phyloP scores from a whole-genome alignment of 2,797 vertebrate genomes.

The Gobionotothen gibberifrons region DNA sequence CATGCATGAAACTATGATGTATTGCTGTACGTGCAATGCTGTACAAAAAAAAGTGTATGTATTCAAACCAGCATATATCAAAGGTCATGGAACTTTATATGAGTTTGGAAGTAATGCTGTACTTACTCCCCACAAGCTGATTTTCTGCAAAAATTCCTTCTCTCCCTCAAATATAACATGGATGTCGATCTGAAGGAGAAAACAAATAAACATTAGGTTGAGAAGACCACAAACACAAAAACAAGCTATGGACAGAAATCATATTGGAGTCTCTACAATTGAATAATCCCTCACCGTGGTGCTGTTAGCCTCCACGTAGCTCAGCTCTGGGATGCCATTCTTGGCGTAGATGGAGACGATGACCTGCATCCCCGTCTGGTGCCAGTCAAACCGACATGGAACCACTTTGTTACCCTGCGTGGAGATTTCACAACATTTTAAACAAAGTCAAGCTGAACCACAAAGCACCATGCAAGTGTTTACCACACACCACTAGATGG shows the following conservation, averaged over 20 bases:
- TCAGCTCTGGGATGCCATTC: slow-evolving; percentile 92
- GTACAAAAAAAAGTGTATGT: not conserved
- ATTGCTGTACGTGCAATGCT: not conserved
- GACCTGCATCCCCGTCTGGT: slow-evolving; percentile 95
- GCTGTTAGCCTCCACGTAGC: slow-evolving; percentile 94
- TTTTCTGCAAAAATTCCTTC: slow-evolving; percentile 93
- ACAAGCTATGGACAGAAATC: not conserved
- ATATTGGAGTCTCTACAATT: not conserved
- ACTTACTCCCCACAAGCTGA: slow-evolving; percentile 98
- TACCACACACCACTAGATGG: slow-evolving; percentile 63
- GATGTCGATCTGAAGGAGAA: slow-evolving; percentile 88
- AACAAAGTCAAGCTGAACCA: not conserved
- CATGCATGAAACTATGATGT: not conserved
- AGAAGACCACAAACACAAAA: not conserved
- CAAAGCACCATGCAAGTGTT: not conserved
- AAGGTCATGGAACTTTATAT: not conserved
- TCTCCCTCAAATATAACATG: slow-evolving; percentile 95
- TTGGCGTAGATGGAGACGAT: slow-evolving; percentile 97
- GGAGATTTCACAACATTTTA: slow-evolving; percentile 1
- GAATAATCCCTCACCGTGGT: slow-evolving; percentile 85
- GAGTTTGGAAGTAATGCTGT: not conserved
- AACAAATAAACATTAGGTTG: slow-evolving; percentile 29
- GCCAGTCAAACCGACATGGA: slow-evolving; percentile 97
- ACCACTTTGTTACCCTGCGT: slow-evolving; percentile 88
- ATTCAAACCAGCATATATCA: not conserved